Base-by-base conservation (phyloP, 2,797 vertebrate species). In the Rhynchonycteris naso region DNA sequence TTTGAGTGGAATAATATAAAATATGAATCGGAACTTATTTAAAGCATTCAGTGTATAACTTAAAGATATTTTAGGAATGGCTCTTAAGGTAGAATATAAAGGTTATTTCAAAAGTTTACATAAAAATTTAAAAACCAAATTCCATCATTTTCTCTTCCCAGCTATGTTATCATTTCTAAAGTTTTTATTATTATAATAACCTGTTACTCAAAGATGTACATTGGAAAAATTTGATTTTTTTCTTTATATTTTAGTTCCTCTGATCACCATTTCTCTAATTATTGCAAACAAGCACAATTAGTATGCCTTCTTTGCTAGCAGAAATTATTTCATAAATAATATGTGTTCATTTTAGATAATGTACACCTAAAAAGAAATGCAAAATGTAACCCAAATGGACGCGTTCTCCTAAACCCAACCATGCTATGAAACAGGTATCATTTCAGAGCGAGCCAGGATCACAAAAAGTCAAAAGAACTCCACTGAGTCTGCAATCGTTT, bases 11-110 rank as follows among this genome's bases (percentile, higher is more conserved):
- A 10, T 50, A 56, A 43, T 93, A 43, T 72, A 82, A 90, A 94
- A 76, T 93, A n/a, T 74, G 35, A 91, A 69, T 95, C 38, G 79
- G 22, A 93, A 92, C 90, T 81, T 94, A 90, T 81, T 88, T 72
- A 93, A 91, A 61, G 47, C 52, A 83, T 82, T 88, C 54, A 63
- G 16, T 75, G 24, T 58, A 21, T 85, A 79, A 72, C 52, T 56
- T 47, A 83, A 79, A 63, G 18, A 28, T 88, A 79, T 79, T 93
- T 93, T 91, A 69, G n/a, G 16, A 75, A 61, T 58, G 65, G 28
- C 7, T 61, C 19, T 30, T 88, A 59, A 50, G 72, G 16, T 87
- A 22, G 24, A 80, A 56, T 59, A 19, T 14, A 86, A 35, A 38
- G 30, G 21, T 78, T 80, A 89, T 85, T 84, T 76, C 18, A 86